phyloP scores from a whole-genome alignment of 2,797 vertebrate genomes.

The Paratrypauchen microcephalus region DNA sequence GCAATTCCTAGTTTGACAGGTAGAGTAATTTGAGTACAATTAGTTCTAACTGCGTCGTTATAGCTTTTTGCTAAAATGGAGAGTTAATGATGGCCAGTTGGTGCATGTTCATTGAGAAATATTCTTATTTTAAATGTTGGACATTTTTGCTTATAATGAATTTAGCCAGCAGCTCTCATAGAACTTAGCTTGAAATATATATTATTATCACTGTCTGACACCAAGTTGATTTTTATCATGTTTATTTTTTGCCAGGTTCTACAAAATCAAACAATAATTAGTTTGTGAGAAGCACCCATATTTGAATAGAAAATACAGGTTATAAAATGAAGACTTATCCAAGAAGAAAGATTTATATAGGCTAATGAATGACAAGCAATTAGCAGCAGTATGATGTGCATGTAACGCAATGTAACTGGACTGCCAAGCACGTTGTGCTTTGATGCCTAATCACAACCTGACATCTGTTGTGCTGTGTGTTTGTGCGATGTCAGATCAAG shows the following conservation, averaged over 20 bases:
- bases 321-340: constrained; percentile 42
- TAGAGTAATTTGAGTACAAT: constrained; percentile 33
- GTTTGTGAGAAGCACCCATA: constrained; percentile 17
- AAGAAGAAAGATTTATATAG: constrained; percentile 46
- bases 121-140: not conserved
- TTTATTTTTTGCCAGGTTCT: constrained; percentile 16
- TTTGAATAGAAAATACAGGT: constrained; percentile 26
- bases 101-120: constrained; percentile 13
- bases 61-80: constrained; percentile 22
- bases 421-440: constrained; percentile 53
- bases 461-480: constrained; percentile 59
- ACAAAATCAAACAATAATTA: constrained; percentile 21
- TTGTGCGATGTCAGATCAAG: constrained; percentile 75
- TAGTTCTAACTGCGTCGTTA: constrained; percentile 9
- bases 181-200: not conserved
- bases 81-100: constrained; percentile 17
- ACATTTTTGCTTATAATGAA: not conserved
- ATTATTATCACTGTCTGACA: not conserved
- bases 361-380: constrained; percentile 58
- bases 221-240: constrained; percentile 22
- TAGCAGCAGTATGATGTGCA: constrained; percentile 56
- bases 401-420: constrained; percentile 55
- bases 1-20: constrained; percentile 15
- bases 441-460: constrained; percentile 67
- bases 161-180: not conserved